These are phyloP conservation scores for Ceryle rudis DNA, from an alignment of 2,797 vertebrate genomes.

Conservation along the genomic window DNA sequence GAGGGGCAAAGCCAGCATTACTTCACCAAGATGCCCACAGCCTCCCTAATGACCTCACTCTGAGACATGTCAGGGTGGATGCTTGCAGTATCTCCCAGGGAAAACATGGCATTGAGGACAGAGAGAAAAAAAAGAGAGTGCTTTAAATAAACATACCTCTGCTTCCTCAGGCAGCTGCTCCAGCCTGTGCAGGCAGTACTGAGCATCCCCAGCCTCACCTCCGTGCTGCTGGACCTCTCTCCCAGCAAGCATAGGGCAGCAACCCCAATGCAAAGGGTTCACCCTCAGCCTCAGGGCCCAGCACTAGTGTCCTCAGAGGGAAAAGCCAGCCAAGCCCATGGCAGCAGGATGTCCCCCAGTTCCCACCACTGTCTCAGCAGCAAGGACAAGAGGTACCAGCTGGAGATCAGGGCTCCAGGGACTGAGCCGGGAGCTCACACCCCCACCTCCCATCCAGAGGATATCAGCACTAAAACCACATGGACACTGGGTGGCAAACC, in stretches of 20 bases:
- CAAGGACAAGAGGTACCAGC: background rate
- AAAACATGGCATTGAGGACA: background rate
- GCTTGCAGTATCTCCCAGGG: background rate
- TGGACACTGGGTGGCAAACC: background rate
- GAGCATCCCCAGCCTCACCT: background rate
- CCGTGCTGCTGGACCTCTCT: background rate
- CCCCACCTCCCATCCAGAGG: background rate
- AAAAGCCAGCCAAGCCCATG: fast-evolving
- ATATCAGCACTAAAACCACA: background rate
- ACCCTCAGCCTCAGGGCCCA: background rate
- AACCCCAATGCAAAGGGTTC: background rate
- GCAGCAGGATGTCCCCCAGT: fast-evolving
- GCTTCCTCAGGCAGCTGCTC: fast-evolving
- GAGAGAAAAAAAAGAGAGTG: background rate
- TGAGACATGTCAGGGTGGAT: background rate
- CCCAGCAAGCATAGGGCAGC: fast-evolving
- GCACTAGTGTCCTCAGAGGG: fast-evolving
- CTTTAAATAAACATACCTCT: background rate
- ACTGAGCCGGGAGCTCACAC: background rate
- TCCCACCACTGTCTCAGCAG: fast-evolving
- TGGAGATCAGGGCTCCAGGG: background rate
- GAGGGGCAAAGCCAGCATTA: background rate
- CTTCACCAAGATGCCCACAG: background rate
- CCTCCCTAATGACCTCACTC: background rate
- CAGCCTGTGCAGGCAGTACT: background rate